Conservation (phyloP, 1,140 invertebrate genomes). For the Meloidogyne chitwoodi region DNA sequence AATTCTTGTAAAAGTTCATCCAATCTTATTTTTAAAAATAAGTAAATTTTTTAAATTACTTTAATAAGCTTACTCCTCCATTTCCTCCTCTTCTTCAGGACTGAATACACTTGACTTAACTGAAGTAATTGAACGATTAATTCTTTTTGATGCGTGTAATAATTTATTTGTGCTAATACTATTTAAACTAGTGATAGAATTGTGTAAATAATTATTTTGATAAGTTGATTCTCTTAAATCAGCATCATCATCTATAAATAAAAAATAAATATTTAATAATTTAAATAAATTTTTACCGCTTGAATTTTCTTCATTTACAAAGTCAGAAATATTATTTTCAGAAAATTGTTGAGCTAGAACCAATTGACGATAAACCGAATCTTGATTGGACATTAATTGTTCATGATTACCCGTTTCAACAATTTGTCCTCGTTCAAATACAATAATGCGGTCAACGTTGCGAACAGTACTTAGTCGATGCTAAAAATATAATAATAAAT, state of each 20-base stretch:
- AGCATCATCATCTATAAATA: neutral
- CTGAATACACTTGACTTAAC: constrained; percentile 17
- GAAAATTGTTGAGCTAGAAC: constrained; percentile 31
- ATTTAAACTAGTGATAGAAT: neutral
- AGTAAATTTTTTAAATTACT: constrained; percentile 56
- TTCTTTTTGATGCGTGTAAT: constrained; percentile 11
- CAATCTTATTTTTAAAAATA: constrained; percentile 1
- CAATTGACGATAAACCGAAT: constrained; percentile 44
- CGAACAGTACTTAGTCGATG: constrained; percentile 42
- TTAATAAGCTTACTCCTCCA: constrained; percentile 60
- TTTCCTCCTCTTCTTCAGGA: constrained; percentile 5
- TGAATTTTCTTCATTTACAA: neutral
- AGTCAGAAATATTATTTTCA: neutral
- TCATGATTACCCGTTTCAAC: constrained; percentile 54
- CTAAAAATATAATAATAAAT: constrained; percentile 61
- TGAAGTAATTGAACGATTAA: constrained; percentile 24
- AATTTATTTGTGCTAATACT: neutral
- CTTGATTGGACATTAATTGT: constrained; percentile 20
- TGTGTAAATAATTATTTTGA: neutral
- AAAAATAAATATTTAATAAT: neutral
- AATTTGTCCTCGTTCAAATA: constrained; percentile 61
- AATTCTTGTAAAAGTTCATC: constrained; percentile 47
- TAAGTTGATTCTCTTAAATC: neutral
- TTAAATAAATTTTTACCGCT: neutral
- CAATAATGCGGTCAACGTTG: constrained; percentile 58